phyloP scores from a whole-genome alignment of 2,113 vertebrate genomes.

The Cynocephalus volans region DNA sequence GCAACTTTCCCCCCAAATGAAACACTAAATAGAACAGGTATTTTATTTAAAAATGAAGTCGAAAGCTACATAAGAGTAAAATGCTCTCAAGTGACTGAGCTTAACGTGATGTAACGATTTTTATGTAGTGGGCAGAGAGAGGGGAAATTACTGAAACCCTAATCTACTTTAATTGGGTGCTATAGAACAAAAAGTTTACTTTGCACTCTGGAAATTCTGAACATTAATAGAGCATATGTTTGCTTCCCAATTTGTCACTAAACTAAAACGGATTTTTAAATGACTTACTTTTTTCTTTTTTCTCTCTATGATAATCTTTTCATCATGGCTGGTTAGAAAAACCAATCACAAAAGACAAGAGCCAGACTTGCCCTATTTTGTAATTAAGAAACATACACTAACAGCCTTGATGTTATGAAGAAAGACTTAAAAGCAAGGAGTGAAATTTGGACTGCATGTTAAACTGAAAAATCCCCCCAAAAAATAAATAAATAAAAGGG shows the following conservation, averaged over 20 bases:
- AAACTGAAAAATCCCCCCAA: slow-evolving; percentile 81
- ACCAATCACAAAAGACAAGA: slow-evolving; percentile 77
- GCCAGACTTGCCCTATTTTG: slow-evolving; percentile 73
- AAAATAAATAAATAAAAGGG: slow-evolving; percentile 21
- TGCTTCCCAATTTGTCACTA: slow-evolving; percentile 85
- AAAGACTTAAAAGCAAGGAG: slow-evolving; percentile 84
- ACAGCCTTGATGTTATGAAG: slow-evolving; percentile 79
- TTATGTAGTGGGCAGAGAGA: slow-evolving; percentile 47
- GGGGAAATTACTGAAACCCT: slow-evolving; percentile 29
- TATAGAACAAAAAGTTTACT: slow-evolving; percentile 83
- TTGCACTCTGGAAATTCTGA: slow-evolving; percentile 79
- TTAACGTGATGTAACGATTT: slow-evolving; percentile 54
- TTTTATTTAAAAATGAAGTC: slow-evolving; percentile 73
- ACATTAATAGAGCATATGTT: slow-evolving; percentile 79
- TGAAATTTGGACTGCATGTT: slow-evolving; percentile 79
- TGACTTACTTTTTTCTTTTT: slow-evolving; percentile 67
- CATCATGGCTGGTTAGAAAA: slow-evolving; percentile 84
- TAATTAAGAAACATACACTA: slow-evolving; percentile 86
- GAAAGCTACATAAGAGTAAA: slow-evolving; percentile 78
- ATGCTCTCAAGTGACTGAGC: slow-evolving; percentile 6
- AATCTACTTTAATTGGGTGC: slow-evolving; percentile 84
- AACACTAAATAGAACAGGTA: neutral
- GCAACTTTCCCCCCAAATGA: neutral
- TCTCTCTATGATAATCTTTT: slow-evolving; percentile 83
- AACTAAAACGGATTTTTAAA: slow-evolving; percentile 86